Conservation (phyloP, 1,140 invertebrate genomes). For the Tribolium madens region DNA sequence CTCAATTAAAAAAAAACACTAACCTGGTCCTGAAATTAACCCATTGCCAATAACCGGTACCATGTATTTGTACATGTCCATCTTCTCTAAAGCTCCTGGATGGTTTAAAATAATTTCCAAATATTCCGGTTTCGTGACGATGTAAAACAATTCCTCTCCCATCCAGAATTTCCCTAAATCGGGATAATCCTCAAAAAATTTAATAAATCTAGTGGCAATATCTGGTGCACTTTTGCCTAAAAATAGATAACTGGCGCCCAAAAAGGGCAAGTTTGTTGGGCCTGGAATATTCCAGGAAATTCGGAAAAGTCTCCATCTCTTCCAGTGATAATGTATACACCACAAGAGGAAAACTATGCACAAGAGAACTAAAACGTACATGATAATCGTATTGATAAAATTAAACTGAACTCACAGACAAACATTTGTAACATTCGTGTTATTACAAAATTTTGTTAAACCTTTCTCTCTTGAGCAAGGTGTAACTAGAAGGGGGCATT, state of each 20-base stretch:
- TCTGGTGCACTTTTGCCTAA: not conserved
- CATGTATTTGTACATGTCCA: not conserved
- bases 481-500: not conserved
- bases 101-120: constrained; percentile 32
- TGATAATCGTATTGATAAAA: not conserved
- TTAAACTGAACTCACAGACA: not conserved
- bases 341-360: not conserved
- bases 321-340: constrained; percentile 7
- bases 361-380: not conserved
- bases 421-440: not conserved
- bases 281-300: not conserved
- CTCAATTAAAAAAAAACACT: no score
- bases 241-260: constrained; percentile 1
- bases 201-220: not conserved
- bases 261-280: not conserved
- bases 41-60: constrained; percentile 19
- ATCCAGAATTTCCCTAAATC: constrained; percentile 13
- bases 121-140: constrained; percentile 26
- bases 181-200: not conserved
- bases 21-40: constrained; percentile 25
- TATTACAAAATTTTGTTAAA: not conserved
- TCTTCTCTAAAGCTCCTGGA: constrained; percentile 4
- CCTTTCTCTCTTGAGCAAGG: not conserved
- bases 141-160: not conserved
- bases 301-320: not conserved